phyloP scores from a whole-genome alignment of 2,888 invertebrate genomes.

The Folsomia candida region DNA sequence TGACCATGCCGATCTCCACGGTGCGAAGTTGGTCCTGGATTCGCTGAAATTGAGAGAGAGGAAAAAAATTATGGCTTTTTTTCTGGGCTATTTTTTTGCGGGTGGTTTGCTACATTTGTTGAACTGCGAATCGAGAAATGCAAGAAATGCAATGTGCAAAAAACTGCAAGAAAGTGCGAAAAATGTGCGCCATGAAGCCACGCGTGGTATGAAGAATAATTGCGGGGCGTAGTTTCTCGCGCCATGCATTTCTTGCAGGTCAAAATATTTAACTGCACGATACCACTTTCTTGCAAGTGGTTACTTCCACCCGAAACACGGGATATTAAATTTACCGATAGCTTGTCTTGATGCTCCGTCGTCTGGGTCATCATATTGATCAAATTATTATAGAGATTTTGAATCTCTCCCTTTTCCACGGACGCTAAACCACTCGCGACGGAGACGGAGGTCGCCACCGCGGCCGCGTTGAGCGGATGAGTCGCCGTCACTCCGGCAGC shows the following conservation, averaged over 20 bases:
- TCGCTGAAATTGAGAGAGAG: conserved; percentile 10
- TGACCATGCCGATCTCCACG: conserved; percentile 44
- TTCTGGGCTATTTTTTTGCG: not conserved
- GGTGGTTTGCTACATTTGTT: too few species aligned
- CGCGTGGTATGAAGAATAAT: too few species aligned
- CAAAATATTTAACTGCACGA: too few species aligned
- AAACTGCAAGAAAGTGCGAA: too few species aligned
- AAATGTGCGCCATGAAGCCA: too few species aligned
- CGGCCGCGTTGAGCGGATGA: not conserved
- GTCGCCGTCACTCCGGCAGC: too few species aligned
- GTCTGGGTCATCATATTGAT: conserved; percentile 30
- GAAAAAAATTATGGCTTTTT: not conserved
- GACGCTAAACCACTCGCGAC: not conserved
- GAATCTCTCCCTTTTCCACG: conserved; percentile 19
- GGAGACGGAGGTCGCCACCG: conserved; percentile 24
- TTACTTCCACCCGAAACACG: too few species aligned
- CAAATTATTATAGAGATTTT: conserved; percentile 35
- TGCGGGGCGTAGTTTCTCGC: too few species aligned
- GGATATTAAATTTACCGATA: conserved; percentile 22
- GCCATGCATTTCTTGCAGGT: too few species aligned
- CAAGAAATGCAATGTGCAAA: too few species aligned
- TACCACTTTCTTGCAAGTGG: too few species aligned
- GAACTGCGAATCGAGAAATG: too few species aligned
- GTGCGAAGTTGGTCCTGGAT: conserved; percentile 31
- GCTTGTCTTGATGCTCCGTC: conserved; percentile 18